Evolutionary conservation across 2,113 vertebrate species (phyloP).

Genomic region (Vimba vimba): DNA sequence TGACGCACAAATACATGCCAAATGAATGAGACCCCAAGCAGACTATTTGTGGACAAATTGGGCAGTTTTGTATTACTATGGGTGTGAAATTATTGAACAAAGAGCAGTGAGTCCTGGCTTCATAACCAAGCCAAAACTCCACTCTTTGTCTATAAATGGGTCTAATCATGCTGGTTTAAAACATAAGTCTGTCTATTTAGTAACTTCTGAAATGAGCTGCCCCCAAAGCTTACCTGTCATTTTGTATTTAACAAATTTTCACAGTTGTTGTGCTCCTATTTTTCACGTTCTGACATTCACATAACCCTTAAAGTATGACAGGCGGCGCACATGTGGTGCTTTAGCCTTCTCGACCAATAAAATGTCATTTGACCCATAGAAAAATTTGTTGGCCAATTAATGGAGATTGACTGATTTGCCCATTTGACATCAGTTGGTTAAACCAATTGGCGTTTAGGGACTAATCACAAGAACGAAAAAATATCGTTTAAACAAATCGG

Average conservation of each 20-base stretch:
- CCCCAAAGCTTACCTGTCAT: not conserved
- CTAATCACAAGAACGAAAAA: not conserved
- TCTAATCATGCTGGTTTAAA: not conserved
- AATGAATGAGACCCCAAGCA: constrained; percentile 46
- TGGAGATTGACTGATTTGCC: constrained; percentile 4
- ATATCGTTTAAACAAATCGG: not conserved
- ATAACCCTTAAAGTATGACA: not conserved
- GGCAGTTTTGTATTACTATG: constrained; percentile 1
- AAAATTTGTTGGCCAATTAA: not conserved
- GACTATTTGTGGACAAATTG: constrained; percentile 46
- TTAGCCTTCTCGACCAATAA: constrained; percentile 18
- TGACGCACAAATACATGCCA: constrained; percentile 41
- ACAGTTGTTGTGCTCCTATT: not conserved
- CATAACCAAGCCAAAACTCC: not conserved
- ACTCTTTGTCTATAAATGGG: not conserved
- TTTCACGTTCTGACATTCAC: not conserved
- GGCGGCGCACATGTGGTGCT: not conserved
- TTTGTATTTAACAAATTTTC: not conserved
- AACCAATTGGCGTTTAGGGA: not conserved
- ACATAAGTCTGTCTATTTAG: not conserved
- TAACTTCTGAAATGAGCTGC: not conserved
- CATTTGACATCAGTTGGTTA: not conserved
- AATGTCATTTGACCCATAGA: not conserved
- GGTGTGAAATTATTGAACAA: not conserved
- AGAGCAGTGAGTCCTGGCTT: not conserved